phyloP scores from a whole-genome alignment of 2,797 vertebrate genomes.

The Coregonus ussuriensis region DNA sequence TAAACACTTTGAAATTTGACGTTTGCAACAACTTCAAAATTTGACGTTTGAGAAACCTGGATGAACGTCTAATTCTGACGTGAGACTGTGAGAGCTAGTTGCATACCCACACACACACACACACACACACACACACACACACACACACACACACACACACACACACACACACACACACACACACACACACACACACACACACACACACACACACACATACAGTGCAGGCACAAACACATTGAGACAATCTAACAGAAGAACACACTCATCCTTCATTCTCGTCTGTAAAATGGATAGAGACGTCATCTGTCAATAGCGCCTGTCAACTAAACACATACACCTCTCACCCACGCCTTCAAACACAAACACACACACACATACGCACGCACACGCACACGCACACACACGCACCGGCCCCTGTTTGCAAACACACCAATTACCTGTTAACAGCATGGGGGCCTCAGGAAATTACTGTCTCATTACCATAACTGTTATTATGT shows the following conservation, averaged over 20 bases:
- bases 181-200: slow-evolving; percentile 29
- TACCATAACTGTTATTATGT: slow-evolving; percentile 71
- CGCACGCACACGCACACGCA: slow-evolving; percentile 23
- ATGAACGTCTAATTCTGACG: too few relatives aligned
- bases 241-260: slow-evolving; percentile 60
- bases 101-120: slow-evolving; percentile 21
- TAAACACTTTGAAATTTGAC: too few relatives aligned
- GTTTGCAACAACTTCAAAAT: too few relatives aligned
- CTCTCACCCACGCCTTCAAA: slow-evolving; percentile 35
- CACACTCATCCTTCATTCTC: slow-evolving; percentile 57
- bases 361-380: slow-evolving; percentile 5
- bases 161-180: slow-evolving; percentile 28
- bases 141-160: slow-evolving; percentile 29
- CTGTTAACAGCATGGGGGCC: slow-evolving; percentile 63
- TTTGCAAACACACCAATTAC: slow-evolving; percentile 71
- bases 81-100: background rate
- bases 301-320: slow-evolving; percentile 65
- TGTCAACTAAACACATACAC: slow-evolving; percentile 33
- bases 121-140: slow-evolving; percentile 19
- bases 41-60: too few relatives aligned
- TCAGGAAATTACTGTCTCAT: slow-evolving; percentile 63
- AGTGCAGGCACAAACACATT: slow-evolving; percentile 15
- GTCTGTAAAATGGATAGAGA: slow-evolving; percentile 67
- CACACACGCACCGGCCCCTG: slow-evolving; percentile 18
- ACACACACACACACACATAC: slow-evolving; percentile 28